A percentile compares a stretch with the other conserved stretches of the same genome.
Conservation (phyloP, 2,797 vertebrate species). For the Hemitrygon akajei region DNA sequence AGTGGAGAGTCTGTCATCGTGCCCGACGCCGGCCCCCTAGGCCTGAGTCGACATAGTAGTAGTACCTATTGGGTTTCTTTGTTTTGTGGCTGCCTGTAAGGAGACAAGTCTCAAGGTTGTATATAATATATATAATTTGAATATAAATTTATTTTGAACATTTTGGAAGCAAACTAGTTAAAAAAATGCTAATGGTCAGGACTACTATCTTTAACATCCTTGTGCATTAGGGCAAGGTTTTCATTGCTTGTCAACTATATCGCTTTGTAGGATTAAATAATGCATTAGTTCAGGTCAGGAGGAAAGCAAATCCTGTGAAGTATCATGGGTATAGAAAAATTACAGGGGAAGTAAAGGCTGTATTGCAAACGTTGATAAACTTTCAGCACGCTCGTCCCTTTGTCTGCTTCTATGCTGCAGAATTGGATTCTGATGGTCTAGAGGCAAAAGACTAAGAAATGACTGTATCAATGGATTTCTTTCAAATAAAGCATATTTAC, state of each 20-base stretch:
- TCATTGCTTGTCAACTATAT: conserved; percentile 12
- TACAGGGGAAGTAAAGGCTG: background rate
- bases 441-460: background rate
- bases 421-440: background rate
- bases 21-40: no score
- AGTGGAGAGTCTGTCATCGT: no score
- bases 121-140: no score
- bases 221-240: background rate
- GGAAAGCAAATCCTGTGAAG: background rate
- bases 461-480: background rate
- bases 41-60: no score
- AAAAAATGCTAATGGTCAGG: background rate
- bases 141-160: no score
- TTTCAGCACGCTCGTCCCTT: background rate
- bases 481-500: background rate
- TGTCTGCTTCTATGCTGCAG: background rate
- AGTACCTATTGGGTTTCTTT: no score
- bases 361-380: background rate
- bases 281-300: background rate
- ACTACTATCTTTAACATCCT: background rate
- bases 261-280: background rate
- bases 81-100: no score
- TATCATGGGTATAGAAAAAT: background rate
- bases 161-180: background rate
- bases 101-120: no score